phyloP scores from a whole-genome alignment of 2,888 invertebrate species.

The Lasioglossum figueresi region DNA sequence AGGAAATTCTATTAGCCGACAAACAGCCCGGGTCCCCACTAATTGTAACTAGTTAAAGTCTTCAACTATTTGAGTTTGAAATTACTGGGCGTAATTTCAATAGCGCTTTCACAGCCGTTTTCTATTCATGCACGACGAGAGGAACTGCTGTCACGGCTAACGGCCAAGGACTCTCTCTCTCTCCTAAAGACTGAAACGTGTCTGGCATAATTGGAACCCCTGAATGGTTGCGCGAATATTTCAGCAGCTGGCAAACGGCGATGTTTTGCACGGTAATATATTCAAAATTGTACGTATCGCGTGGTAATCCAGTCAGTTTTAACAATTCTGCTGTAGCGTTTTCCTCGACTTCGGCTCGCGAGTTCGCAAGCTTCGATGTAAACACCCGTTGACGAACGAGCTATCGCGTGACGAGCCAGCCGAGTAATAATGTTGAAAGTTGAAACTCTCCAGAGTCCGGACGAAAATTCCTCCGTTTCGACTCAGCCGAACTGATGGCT shows the following conservation, averaged over 20 bases:
- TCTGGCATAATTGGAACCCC: conserved; percentile 74
- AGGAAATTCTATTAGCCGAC: conserved; percentile 66
- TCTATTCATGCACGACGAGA: conserved; percentile 77
- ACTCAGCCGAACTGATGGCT: conserved; percentile 18
- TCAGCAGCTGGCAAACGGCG: conserved; percentile 53
- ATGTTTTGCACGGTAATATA: conserved; percentile 61
- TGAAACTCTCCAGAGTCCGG: conserved; percentile 9
- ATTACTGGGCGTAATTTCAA: conserved; percentile 77
- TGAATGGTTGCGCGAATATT: conserved; percentile 64
- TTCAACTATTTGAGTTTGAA: conserved; percentile 80
- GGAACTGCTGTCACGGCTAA: conserved; percentile 75
- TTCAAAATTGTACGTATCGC: conserved; percentile 60
- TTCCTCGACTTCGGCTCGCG: conserved; percentile 22
- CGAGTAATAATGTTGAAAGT: conserved; percentile 42
- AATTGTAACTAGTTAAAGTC: conserved; percentile 79
- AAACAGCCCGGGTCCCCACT: conserved; percentile 64
- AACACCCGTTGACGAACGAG: conserved; percentile 39
- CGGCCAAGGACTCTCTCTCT: conserved; percentile 72
- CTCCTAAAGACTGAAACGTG: conserved; percentile 76
- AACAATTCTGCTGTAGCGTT: conserved; percentile 42
- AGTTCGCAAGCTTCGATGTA: conserved; percentile 35
- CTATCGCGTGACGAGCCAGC: conserved; percentile 24
- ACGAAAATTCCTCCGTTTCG: conserved; percentile 13
- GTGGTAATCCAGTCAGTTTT: conserved; percentile 44
- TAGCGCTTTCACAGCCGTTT: conserved; percentile 77